Evolutionary conservation across 2,888 invertebrate genomes (phyloP), one percentile per base, ranked within the genome.

Genomic region (Orthonevra nobilis): DNA sequence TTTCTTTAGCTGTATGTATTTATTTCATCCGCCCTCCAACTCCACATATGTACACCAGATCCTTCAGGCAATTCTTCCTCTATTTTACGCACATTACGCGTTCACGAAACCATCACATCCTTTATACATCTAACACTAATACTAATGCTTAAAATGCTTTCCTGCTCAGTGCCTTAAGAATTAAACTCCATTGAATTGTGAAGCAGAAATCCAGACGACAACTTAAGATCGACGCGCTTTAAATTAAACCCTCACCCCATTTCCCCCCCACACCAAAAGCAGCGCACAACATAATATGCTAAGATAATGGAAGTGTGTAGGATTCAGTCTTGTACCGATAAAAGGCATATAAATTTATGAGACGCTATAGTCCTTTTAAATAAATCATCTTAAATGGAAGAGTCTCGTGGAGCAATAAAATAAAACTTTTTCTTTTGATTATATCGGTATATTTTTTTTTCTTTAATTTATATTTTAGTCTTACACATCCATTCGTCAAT

Each of bases 371-470:
- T 12, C 58, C 42, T 40, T 58, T 58, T 68, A 58, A 68, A 69
- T 69, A 60, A 69, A 69, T 69, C 69, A 69, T 68, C 23, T 23
- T 20, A 15, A 48, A 40, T 58, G 19, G 28, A 12, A 68, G 56
- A 44, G 5, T 23, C 3, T 23, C 23, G 23, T 3, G 5, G 23
- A 23, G 23, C 58, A 50, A 32, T 50, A 30, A 48, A 50, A 32
- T 10, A 15, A 60, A 40, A 14, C 26, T 32, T 46, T 66, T 50
- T 32, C 58, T 38, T 40, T 63, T 50, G 50, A 48, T 63, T 70
- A 74, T 60, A 44, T 74, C 60, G 58, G 42, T 48, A 58, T 61
- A 66, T 66, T 44, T 46, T 34, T 56, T 34, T 23, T 52, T 14
- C 19, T 32, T 28, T 36, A 32, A 10, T 34, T 58, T 69, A 50